phyloP scores from a whole-genome alignment of 2,888 invertebrate genomes.

The Caenorhabditis virilis region DNA sequence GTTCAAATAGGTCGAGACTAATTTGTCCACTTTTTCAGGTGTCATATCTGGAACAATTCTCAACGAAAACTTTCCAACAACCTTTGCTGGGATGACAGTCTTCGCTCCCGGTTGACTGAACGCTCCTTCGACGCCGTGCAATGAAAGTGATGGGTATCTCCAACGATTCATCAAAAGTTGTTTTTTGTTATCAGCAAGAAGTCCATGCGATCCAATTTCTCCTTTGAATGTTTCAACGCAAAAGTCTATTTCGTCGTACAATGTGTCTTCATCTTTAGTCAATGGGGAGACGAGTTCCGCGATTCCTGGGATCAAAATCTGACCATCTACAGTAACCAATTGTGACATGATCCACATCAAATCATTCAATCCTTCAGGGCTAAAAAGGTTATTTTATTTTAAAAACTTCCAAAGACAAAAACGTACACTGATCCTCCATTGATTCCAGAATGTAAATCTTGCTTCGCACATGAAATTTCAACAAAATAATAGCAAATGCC shows the following conservation, averaged over 20 bases:
- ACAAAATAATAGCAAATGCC: conserved; percentile 83
- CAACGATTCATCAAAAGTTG: conserved; percentile 90
- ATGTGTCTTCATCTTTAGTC: conserved; percentile 70
- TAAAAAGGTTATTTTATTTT: conserved; percentile 26
- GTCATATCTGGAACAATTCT: conserved; percentile 90
- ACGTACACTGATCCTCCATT: conserved; percentile 90
- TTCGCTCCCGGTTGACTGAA: conserved; percentile 90
- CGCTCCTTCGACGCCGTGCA: conserved; percentile 94
- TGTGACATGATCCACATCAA: conserved; percentile 83
- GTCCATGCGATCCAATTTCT: conserved; percentile 75
- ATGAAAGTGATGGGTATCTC: conserved; percentile 86
- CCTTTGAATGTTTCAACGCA: conserved; percentile 77
- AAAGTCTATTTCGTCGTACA: conserved; percentile 85
- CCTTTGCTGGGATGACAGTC: conserved; percentile 74
- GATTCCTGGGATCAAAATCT: conserved; percentile 77
- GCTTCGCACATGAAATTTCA: conserved; percentile 79
- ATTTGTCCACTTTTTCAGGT: conserved; percentile 75
- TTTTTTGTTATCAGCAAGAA: conserved; percentile 78
- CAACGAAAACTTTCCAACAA: conserved; percentile 94
- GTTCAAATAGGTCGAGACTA: conserved; percentile 80
- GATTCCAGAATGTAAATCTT: conserved; percentile 93
- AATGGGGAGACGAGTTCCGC: conserved; percentile 81
- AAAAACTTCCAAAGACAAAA: not conserved
- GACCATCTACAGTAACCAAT: conserved; percentile 84
- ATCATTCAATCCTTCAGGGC: conserved; percentile 86